phyloP scores from a whole-genome alignment of 2,888 invertebrate genomes.

The Therioaphis trifolii region DNA sequence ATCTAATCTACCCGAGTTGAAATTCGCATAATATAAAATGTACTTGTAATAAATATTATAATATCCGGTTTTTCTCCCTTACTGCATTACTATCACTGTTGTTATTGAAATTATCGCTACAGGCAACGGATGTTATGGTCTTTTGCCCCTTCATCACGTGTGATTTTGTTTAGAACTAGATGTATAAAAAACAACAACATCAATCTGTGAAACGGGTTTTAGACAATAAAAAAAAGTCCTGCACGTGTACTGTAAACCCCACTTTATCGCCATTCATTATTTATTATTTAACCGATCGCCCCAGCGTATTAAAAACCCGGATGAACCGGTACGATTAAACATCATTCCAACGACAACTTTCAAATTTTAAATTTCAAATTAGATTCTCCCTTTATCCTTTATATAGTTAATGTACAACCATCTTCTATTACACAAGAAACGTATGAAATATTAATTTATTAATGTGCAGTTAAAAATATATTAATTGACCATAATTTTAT shows the following conservation, averaged over 20 bases:
- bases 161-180: constrained; percentile 25
- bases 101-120: constrained; percentile 54
- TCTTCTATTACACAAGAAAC: too few relatives aligned
- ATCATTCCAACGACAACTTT: constrained; percentile 27
- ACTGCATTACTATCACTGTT: constrained; percentile 35
- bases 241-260: background rate
- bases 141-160: constrained; percentile 32
- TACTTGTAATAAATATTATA: constrained; percentile 28
- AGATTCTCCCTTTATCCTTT: background rate
- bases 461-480: too few relatives aligned
- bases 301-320: constrained; percentile 13
- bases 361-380: constrained; percentile 40
- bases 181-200: background rate
- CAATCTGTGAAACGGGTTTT: constrained; percentile 26
- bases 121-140: constrained; percentile 58
- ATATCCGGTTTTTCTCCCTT: constrained; percentile 59
- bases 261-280: constrained; percentile 1
- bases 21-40: constrained; percentile 7
- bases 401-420: too few relatives aligned
- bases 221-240: constrained; percentile 39
- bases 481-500: too few relatives aligned
- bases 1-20: constrained; percentile 47
- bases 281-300: constrained; percentile 13
- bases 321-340: constrained; percentile 39
- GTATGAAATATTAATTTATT: too few relatives aligned